These are phyloP conservation scores for Trissolcus basalis DNA, from an alignment of 1,140 invertebrate species.

Conservation along the genomic window DNA sequence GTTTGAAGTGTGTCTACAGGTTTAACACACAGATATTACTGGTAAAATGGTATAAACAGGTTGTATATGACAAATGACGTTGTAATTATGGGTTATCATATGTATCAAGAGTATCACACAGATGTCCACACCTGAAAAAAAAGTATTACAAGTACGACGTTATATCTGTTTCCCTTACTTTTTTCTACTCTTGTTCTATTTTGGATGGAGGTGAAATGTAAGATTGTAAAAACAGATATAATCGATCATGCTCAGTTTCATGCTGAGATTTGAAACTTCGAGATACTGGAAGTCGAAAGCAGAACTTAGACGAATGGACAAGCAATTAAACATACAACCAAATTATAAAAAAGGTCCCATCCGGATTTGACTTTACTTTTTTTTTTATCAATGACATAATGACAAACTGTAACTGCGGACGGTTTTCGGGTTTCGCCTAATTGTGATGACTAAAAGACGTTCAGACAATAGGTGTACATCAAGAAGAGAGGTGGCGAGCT, in stretches of 20 bases:
- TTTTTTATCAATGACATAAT: constrained; percentile 5
- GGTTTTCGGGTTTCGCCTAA: constrained; percentile 36
- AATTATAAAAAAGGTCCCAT: constrained; percentile 2
- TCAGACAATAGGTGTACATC: constrained; percentile 78
- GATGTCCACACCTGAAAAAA: constrained; percentile 23
- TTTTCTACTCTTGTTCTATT: too few species aligned
- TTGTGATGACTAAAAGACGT: constrained; percentile 78
- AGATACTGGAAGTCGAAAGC: constrained; percentile 13
- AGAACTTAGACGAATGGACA: constrained; percentile 32
- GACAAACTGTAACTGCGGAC: constrained; percentile 24
- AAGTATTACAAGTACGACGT: constrained; percentile 3
- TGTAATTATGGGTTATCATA: constrained; percentile 66
- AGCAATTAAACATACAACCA: constrained; percentile 16
- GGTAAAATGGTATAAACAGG: constrained; percentile 73
- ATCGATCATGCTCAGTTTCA: too few species aligned
- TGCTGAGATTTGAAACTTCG: too few species aligned
- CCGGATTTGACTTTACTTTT: constrained; percentile 15
- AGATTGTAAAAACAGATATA: too few species aligned
- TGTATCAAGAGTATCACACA: constrained; percentile 36
- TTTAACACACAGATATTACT: constrained; percentile 76
- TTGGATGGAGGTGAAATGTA: too few species aligned
- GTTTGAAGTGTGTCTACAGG: constrained; percentile 77
- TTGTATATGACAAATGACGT: constrained; percentile 75
- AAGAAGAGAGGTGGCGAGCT: constrained; percentile 79
- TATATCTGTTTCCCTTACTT: constrained; percentile 10